Base-by-base conservation (phyloP, 53 echinoderm and acorn worm genomes). In the Paelopatides confundens region DNA sequence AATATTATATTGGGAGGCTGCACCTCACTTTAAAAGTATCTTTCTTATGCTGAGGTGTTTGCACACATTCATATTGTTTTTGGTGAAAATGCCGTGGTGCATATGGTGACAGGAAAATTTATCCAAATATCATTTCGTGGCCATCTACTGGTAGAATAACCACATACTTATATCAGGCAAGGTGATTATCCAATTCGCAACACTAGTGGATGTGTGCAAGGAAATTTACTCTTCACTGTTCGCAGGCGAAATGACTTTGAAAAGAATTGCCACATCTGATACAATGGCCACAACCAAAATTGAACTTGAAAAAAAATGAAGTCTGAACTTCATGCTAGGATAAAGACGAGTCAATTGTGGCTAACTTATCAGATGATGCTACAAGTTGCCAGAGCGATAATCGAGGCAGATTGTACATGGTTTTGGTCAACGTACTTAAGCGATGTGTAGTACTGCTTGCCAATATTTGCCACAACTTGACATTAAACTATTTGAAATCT, bases 351-450 rank as follows among this genome's bases (percentile, higher is more conserved):
- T 23, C 49, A 86, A 18, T 71, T 86, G 69, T 86, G 86, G 69
- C 49, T 86, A 24, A 48, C 26, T 39, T 86, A 86, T 49, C 71
- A 71, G 71, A 26, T 31, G 35, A 86, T 86, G 71, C 1, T 71
- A 15, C n/a, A 63, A 15, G 34, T 63, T 39, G 85, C 86, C 10
- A 53, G 71, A 35, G 43, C 77, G 46, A 5, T 90, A 38, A 90
- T 90, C 67, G 77, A 78, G 46, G 90, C 67, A 85, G 86, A 90
- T 90, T 85, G 76, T 71, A 85, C 78, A 26, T 86, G 90, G n/a
- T 87, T 74, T 85, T 90, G 86, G 90, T 23, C 5, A 36, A 30
- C 31, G 15, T 65, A 86, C 40, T 65, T 90, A 24, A 2, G 29
- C 15, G 86, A 86, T 15, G 63, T 90, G 24, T 31, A 12, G 21